Conservation (phyloP, 2,797 vertebrate species). For the Poecilia wingei region DNA sequence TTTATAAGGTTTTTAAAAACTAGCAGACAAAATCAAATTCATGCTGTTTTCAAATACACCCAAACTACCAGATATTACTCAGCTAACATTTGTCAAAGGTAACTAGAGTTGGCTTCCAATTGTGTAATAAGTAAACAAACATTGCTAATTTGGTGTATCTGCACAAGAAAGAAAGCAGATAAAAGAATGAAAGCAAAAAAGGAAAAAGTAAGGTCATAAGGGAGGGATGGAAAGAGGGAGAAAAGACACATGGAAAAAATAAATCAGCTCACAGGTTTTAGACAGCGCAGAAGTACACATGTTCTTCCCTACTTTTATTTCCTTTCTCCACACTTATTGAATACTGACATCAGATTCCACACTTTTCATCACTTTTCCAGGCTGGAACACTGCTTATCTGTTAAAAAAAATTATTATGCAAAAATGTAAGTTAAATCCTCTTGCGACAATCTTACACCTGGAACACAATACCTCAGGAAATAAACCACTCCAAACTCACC, state of each 20-base stretch:
- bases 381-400: neutral
- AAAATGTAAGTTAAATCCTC: neutral
- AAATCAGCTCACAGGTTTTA: neutral
- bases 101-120: neutral
- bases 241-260: neutral
- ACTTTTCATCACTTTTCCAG: neutral
- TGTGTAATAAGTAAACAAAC: neutral
- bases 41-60: neutral
- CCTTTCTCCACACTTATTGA: neutral
- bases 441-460: neutral
- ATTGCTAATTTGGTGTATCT: neutral
- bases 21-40: neutral
- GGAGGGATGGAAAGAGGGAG: neutral
- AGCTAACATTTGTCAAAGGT: neutral
- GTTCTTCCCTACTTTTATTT: neutral
- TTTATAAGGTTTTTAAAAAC: neutral
- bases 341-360: neutral
- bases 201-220: neutral
- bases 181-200: neutral
- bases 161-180: neutral
- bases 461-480: neutral
- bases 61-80: neutral
- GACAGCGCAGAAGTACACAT: neutral
- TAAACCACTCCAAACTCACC: conserved; percentile 5
- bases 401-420: neutral